A percentile compares a stretch with the other conserved stretches of the same genome.
Evolutionary conservation across 1,140 invertebrate genomes (phyloP).

Genomic region (Drosophila jambulina): DNA sequence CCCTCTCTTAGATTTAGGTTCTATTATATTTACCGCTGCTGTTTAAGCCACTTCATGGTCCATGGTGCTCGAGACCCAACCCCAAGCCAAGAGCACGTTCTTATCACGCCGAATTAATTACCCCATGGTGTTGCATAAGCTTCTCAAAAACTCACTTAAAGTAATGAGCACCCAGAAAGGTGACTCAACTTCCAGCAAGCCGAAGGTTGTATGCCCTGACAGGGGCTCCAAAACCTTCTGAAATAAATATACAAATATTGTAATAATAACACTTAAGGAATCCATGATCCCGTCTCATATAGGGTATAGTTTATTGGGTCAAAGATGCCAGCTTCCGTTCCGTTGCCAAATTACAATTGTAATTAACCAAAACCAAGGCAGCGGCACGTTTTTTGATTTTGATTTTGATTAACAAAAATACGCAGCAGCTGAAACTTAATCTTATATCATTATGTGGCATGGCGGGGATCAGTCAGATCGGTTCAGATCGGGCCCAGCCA

Average conservation of each 20-base stretch:
- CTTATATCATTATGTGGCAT: conserved; percentile 9
- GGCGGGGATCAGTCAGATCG: conserved; percentile 15
- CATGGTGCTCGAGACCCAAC: not conserved
- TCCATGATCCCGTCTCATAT: not conserved
- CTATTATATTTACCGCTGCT: conserved; percentile 7
- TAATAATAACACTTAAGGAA: not conserved
- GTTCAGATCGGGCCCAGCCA: conserved; percentile 7
- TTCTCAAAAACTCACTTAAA: conserved; percentile 2
- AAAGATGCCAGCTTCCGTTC: conserved; percentile 1
- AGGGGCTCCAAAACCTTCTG: not conserved
- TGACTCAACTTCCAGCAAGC: not conserved
- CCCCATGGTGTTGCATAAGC: conserved; percentile 37
- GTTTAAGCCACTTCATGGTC: conserved; percentile 13
- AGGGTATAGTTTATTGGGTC: not conserved
- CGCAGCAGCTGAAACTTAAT: conserved; percentile 7
- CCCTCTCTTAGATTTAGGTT: not conserved
- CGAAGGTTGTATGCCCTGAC: not conserved
- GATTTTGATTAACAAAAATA: conserved; percentile 26
- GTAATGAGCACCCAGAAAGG: not conserved
- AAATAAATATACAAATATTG: not conserved
- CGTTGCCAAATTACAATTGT: conserved; percentile 24
- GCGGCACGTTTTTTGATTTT: conserved; percentile 20
- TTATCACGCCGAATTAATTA: conserved; percentile 35
- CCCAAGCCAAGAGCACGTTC: conserved; percentile 40
- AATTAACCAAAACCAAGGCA: conserved; percentile 31